Base-by-base conservation (phyloP, 2,888 invertebrate species). In the Neria commutata region DNA sequence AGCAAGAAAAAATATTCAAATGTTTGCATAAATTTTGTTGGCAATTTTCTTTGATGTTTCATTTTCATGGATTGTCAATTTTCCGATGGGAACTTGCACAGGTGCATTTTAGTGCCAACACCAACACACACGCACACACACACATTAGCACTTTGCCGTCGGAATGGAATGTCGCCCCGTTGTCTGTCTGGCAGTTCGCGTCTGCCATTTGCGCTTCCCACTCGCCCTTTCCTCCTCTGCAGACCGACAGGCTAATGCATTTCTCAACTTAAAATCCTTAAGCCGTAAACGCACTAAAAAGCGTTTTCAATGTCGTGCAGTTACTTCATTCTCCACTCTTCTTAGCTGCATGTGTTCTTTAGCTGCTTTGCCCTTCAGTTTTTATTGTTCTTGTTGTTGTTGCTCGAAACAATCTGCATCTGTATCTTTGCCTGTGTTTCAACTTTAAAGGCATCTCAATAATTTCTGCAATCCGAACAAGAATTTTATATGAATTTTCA, bases 171-270 rank as follows among this genome's bases (percentile, higher is more conserved):
- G 46, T 5, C 45, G n/a, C 5, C 24, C 40, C 29, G 29, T 6
- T 19, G 23, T 21, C n/a, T 37, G 46, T 26, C 47, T 14, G 11
- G 21, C 26, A 49, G 49, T n/a, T 19, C 16, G 19, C 50, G 50
- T 54, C 51, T 34, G 16, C 42, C 8, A 42, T n/a, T 37, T 37
- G 5, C 42, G n/a, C n/a, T n/a, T n/a, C n/a, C n/a, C n/a, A n/a
- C n/a, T n/a, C n/a, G n/a, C n/a, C n/a, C n/a, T n/a, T n/a, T n/a
- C n/a, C n/a, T n/a, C n/a, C n/a, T n/a, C n/a, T n/a, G n/a, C n/a
- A n/a, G n/a, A n/a, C n/a, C n/a, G n/a, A n/a, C 69, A 65, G 68
- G 74, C 76, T 74, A 74, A 74, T 74, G 74, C 72, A 71, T 75
- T 73, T 74, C 72, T 67, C 71, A 64, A 67, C 65, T 76, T 64